A percentile compares a stretch with the other conserved stretches of the same genome.
These are phyloP conservation scores for Channa argus DNA, from an alignment of 2,113 vertebrate genomes.

Conservation along the genomic window DNA sequence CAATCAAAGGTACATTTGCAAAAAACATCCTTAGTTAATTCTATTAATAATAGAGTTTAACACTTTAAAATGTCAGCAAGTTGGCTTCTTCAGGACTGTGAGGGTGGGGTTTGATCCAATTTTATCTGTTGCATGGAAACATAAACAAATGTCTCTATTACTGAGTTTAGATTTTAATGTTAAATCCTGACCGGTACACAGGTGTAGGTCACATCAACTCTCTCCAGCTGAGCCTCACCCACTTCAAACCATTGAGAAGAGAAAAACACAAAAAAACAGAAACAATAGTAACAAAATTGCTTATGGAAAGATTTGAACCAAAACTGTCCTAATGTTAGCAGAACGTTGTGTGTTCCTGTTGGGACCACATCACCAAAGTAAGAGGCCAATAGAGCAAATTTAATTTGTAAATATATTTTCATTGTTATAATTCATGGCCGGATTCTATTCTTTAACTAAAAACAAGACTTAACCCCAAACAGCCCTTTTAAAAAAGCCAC, in stretches of 20 bases:
- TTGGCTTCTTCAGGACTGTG: not conserved
- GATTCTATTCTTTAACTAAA: too few species aligned
- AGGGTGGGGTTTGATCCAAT: not conserved
- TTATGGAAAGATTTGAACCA: not conserved
- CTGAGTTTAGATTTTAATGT: not conserved
- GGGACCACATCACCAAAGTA: not conserved
- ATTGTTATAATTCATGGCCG: too few species aligned
- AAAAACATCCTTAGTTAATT: not conserved
- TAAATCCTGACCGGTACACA: not conserved
- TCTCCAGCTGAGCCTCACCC: not conserved
- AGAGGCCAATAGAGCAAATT: not conserved
- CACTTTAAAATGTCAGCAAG: not conserved
- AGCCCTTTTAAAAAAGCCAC: too few species aligned
- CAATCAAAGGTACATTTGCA: not conserved
- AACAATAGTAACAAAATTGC: not conserved
- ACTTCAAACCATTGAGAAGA: not conserved
- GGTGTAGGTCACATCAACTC: not conserved
- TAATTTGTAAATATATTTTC: too few species aligned
- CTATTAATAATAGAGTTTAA: not conserved
- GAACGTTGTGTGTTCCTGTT: not conserved
- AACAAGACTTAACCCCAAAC: too few species aligned
- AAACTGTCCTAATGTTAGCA: not conserved
- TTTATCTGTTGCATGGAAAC: not conserved
- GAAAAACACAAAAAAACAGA: not conserved
- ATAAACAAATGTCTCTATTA: not conserved